These are phyloP conservation scores for Clanis bilineata DNA, from an alignment of 2,888 invertebrate genomes.

Conservation along the genomic window DNA sequence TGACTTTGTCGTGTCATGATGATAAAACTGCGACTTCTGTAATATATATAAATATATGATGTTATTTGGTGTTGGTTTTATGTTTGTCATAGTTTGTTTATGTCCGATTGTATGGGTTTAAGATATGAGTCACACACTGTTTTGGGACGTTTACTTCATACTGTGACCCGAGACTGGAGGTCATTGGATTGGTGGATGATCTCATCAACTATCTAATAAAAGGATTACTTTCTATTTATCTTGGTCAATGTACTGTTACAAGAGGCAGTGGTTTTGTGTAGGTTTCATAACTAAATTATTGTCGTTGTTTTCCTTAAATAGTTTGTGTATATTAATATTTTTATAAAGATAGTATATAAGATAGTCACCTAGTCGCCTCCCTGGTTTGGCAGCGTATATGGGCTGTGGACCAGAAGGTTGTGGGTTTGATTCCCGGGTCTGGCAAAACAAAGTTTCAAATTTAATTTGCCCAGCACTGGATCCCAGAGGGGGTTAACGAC, in stretches of 20 bases:
- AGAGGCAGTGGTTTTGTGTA: not conserved
- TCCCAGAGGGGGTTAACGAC: too few species aligned
- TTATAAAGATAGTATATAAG: not conserved
- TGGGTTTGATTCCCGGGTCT: too few species aligned
- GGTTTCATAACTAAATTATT: not conserved
- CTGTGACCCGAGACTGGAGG: constrained; percentile 36
- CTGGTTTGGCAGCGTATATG: too few species aligned
- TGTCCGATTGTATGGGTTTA: not conserved
- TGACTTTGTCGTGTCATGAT: not conserved
- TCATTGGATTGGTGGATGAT: constrained; percentile 44
- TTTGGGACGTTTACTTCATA: constrained; percentile 46
- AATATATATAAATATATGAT: not conserved
- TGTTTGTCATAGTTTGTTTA: constrained; percentile 4
- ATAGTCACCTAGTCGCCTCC: too few species aligned
- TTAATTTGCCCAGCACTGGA: too few species aligned
- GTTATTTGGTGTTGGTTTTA: not conserved
- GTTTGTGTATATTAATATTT: not conserved
- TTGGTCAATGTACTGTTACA: not conserved
- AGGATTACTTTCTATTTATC: constrained; percentile 20
- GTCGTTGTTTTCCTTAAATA: not conserved
- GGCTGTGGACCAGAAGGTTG: too few species aligned
- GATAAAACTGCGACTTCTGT: not conserved
- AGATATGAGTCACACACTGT: constrained; percentile 44
- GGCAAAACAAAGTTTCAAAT: too few species aligned
- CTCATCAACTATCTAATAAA: constrained; percentile 38